A percentile compares a stretch with the other conserved stretches of the same genome.
Evolutionary conservation across 2,888 invertebrate species (phyloP).

Genomic region (Caenorhabditis sulstoni): DNA sequence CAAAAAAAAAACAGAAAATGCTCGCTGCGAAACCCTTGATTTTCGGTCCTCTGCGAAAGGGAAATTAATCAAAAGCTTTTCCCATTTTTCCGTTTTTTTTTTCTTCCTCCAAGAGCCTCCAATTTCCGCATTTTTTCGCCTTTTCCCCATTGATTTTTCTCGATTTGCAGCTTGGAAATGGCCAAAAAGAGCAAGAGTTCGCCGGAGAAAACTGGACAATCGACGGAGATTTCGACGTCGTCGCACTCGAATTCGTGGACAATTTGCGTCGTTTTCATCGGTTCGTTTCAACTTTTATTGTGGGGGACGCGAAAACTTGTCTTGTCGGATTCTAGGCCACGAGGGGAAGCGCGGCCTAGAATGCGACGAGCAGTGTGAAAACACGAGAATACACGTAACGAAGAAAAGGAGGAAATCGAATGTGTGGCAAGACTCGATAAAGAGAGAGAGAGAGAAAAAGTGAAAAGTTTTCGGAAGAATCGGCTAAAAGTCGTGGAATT

Average conservation of each 20-base stretch:
- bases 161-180: slow-evolving; percentile 14
- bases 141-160: not conserved
- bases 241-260: slow-evolving; percentile 10
- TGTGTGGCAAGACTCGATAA: slow-evolving; percentile 1
- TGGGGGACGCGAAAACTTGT: too few relatives aligned
- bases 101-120: slow-evolving; percentile 1
- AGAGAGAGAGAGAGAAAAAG: slow-evolving; percentile 1
- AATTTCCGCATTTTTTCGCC: not conserved
- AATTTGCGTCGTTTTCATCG: slow-evolving; percentile 16
- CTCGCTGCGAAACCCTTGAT: not conserved
- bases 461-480: too few relatives aligned
- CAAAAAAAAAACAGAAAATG: too few relatives aligned
- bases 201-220: not conserved
- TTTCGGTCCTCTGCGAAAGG: not conserved
- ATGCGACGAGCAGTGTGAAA: too few relatives aligned
- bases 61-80: slow-evolving; percentile 22
- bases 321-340: too few relatives aligned
- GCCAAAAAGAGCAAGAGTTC: slow-evolving; percentile 24
- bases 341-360: too few relatives aligned
- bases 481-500: slow-evolving; percentile 47
- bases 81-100: not conserved
- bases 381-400: not conserved
- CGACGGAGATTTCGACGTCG: not conserved
- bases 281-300: too few relatives aligned
- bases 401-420: not conserved